phyloP scores from a whole-genome alignment of 2,888 invertebrate genomes.

The Caprella mutica region DNA sequence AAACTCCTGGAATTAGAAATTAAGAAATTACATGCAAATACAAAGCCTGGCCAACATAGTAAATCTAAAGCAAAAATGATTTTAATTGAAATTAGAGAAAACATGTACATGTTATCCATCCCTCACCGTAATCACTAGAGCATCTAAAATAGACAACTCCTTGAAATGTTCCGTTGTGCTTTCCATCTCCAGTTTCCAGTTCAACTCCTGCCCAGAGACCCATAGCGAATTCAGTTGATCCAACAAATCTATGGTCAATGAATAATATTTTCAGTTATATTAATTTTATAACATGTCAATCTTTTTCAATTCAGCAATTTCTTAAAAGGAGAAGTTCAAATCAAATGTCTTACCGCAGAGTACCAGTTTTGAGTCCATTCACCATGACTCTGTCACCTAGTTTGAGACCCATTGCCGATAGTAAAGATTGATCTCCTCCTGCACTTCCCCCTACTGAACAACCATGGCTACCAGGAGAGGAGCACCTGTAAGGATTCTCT shows the following conservation, averaged over 20 bases:
- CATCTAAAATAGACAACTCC: constrained; percentile 43
- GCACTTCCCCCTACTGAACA: not conserved
- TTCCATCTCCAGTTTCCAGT: constrained; percentile 44
- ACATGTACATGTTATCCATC: not conserved
- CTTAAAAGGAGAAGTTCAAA: not conserved
- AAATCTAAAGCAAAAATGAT: no score
- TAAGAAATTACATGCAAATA: not conserved
- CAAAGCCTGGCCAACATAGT: not conserved
- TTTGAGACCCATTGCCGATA: constrained; percentile 42
- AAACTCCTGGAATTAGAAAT: constrained; percentile 21
- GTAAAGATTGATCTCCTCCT: constrained; percentile 38
- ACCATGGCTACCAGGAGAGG: not conserved
- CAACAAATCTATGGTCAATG: constrained; percentile 39
- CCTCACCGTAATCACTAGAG: constrained; percentile 42
- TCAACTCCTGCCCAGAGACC: constrained; percentile 48
- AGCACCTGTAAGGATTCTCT: constrained; percentile 12
- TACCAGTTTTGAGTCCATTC: constrained; percentile 31
- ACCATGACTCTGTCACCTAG: constrained; percentile 35
- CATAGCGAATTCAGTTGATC: constrained; percentile 44
- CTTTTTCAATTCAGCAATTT: no score
- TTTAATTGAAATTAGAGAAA: not conserved
- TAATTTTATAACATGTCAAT: no score
- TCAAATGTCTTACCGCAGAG: constrained; percentile 30
- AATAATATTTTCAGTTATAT: not conserved
- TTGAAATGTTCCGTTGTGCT: constrained; percentile 45